Evolutionary conservation across 2,113 vertebrate species (phyloP).

Genomic region (Mus spicilegus): DNA sequence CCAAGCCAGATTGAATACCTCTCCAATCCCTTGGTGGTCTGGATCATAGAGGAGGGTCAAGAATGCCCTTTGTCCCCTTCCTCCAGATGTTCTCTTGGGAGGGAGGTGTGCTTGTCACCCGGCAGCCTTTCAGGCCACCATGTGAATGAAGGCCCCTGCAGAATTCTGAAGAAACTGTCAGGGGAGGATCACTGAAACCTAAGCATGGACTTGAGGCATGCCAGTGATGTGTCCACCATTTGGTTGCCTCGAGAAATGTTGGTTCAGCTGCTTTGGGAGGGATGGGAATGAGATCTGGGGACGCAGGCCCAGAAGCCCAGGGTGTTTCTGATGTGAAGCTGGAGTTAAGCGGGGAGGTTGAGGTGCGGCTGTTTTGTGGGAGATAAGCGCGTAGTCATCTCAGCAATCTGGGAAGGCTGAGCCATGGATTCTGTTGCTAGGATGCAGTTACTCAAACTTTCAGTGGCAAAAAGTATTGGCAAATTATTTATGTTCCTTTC

Average conservation of each 20-base stretch:
- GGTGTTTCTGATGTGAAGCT: conserved; percentile 54
- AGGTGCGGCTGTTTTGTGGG: background rate
- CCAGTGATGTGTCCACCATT: conserved; percentile 78
- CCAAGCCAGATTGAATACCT: background rate
- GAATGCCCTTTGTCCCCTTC: conserved; percentile 66
- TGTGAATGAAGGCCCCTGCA: conserved; percentile 53
- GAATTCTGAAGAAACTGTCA: conserved; percentile 61
- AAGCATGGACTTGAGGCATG: conserved; percentile 43
- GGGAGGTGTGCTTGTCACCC: conserved; percentile 65
- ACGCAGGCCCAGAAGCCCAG: background rate
- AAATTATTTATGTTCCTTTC: background rate
- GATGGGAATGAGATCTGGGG: conserved; percentile 76
- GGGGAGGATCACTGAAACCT: conserved; percentile 60
- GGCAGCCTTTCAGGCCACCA: conserved; percentile 28
- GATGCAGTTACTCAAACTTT: conserved; percentile 17
- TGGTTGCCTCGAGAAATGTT: conserved; percentile 77
- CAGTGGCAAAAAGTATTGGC: background rate
- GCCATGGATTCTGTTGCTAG: background rate
- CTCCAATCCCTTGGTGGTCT: conserved; percentile 20
- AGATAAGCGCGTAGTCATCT: conserved; percentile 28
- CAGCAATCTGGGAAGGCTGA: background rate
- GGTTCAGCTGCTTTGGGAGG: conserved; percentile 81
- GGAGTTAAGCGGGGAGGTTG: conserved; percentile 68
- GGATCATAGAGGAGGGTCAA: conserved; percentile 12
- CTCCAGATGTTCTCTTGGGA: conserved; percentile 70